These are phyloP conservation scores for Lobophora halterata DNA, from an alignment of 2,888 invertebrate genomes.

Conservation along the genomic window DNA sequence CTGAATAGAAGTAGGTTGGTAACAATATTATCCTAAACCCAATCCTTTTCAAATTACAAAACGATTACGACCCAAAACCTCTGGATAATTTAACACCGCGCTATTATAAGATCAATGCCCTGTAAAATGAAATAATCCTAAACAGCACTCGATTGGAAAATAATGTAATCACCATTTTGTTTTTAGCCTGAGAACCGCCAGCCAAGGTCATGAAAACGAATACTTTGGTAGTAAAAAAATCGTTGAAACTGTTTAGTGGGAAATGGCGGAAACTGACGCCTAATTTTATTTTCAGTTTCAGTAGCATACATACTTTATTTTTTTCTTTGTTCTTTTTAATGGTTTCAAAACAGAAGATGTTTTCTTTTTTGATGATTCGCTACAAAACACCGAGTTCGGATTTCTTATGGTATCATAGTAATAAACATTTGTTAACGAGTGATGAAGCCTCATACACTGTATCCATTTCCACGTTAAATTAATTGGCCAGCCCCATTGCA, in stretches of 20 bases:
- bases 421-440: slow-evolving; percentile 26
- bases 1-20: too few species aligned
- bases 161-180: slow-evolving; percentile 31
- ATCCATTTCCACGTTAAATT: slow-evolving; percentile 78
- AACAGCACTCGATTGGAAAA: slow-evolving; percentile 30
- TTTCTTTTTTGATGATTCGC: too few species aligned
- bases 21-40: slow-evolving; percentile 5
- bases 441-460: slow-evolving; percentile 58
- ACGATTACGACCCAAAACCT: slow-evolving; percentile 20
- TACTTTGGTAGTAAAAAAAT: too few species aligned
- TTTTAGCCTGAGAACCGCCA: neutral
- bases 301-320: too few species aligned
- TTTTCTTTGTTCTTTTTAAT: too few species aligned
- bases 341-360: too few species aligned
- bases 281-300: too few species aligned
- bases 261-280: too few species aligned
- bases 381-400: neutral
- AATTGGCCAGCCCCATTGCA: slow-evolving; percentile 63
- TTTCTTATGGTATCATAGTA: neutral
- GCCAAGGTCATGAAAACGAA: too few species aligned
- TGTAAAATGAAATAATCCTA: slow-evolving; percentile 31
- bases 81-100: slow-evolving; percentile 24
- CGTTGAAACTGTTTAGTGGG: too few species aligned
- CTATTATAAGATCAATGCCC: slow-evolving; percentile 32
- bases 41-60: slow-evolving; percentile 22